A percentile compares a stretch with the other conserved stretches of the same genome.
Conservation (phyloP, 2,888 invertebrate species). For the Globia sparganii region DNA sequence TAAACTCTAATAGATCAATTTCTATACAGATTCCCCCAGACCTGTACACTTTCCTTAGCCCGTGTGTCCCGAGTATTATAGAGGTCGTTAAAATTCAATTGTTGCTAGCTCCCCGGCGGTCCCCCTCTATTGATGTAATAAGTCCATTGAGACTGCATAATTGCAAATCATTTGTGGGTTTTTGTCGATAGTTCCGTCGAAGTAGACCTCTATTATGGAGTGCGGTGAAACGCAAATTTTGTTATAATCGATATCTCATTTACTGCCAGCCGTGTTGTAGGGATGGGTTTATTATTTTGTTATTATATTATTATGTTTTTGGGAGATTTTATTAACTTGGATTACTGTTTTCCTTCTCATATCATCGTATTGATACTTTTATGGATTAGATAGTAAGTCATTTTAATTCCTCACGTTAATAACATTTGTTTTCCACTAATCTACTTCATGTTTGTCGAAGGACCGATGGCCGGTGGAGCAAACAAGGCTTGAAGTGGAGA, state of each 20-base stretch:
- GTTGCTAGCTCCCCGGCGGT: slow-evolving; percentile 82
- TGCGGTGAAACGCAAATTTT: slow-evolving; percentile 73
- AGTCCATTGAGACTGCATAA: slow-evolving; percentile 89
- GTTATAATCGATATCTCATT: slow-evolving; percentile 66
- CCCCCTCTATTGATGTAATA: slow-evolving; percentile 86
- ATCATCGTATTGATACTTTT: background rate
- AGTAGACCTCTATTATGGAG: slow-evolving; percentile 65
- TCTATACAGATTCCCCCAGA: background rate
- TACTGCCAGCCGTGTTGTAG: slow-evolving; percentile 25
- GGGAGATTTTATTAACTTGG: background rate
- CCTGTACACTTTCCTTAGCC: slow-evolving; percentile 45
- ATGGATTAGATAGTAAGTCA: background rate
- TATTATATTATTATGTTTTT: slow-evolving; percentile 20
- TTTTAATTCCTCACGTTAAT: background rate
- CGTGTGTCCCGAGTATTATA: slow-evolving; percentile 80
- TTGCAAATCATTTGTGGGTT: slow-evolving; percentile 90
- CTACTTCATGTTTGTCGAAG: background rate
- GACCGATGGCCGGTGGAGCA: background rate
- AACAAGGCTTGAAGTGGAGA: background rate
- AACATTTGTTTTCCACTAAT: background rate
- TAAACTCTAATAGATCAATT: too few species aligned
- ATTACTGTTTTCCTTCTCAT: background rate
- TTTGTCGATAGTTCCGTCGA: slow-evolving; percentile 74
- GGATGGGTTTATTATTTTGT: slow-evolving; percentile 54
- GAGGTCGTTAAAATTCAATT: slow-evolving; percentile 90